Conservation (phyloP, 1,140 invertebrate genomes). For the Heliothis virescens region DNA sequence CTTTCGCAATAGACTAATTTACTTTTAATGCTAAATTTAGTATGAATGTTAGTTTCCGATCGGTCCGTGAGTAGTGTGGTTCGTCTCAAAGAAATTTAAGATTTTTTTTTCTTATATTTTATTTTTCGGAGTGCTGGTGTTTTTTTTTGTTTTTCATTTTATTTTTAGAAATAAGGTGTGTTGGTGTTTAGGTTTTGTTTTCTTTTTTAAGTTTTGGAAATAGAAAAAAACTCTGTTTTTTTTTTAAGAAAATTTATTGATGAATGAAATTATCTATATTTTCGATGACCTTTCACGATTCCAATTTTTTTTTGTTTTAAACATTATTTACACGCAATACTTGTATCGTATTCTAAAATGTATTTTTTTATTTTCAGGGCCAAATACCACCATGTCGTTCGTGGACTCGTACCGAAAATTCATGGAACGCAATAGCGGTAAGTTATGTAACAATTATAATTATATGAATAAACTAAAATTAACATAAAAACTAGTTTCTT, state of each 20-base stretch:
- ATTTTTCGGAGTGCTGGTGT: slow-evolving; percentile 2
- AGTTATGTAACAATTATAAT: slow-evolving; percentile 54
- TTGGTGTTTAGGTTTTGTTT: background rate
- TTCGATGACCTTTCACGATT: background rate
- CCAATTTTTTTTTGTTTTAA: background rate
- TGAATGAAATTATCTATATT: too few species aligned
- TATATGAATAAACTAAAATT: background rate
- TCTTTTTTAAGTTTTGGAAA: background rate
- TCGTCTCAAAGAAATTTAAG: background rate
- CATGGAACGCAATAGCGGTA: slow-evolving; percentile 82
- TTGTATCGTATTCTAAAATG: background rate
- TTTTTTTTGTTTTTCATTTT: background rate
- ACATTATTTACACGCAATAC: background rate
- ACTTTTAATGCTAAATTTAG: slow-evolving; percentile 57
- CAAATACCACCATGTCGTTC: slow-evolving; percentile 70
- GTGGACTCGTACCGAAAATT: slow-evolving; percentile 79
- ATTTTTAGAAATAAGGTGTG: background rate
- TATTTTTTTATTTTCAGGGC: slow-evolving; percentile 64
- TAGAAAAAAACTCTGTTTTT: too few species aligned
- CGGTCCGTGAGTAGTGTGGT: slow-evolving; percentile 42
- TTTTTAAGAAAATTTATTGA: background rate
- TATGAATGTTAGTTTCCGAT: slow-evolving; percentile 55
- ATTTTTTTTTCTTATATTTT: slow-evolving; percentile 22
- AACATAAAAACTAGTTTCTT: too few species aligned
- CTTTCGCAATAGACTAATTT: slow-evolving; percentile 61